phyloP scores from a whole-genome alignment of 2,888 invertebrate genomes.

The Saturnia japonica region DNA sequence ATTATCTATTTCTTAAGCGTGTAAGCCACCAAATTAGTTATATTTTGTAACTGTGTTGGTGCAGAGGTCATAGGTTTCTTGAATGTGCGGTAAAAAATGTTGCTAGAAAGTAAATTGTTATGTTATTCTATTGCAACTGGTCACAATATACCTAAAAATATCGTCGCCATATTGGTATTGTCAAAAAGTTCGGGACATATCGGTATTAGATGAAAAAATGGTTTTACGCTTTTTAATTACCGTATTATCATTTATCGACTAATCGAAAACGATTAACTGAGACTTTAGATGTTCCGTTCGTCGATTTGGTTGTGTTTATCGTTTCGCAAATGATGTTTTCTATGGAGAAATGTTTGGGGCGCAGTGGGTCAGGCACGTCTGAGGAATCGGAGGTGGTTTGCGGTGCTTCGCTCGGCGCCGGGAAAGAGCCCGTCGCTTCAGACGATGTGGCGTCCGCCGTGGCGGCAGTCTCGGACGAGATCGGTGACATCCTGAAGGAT shows the following conservation, averaged over 20 bases:
- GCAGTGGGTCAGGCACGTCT: conserved; percentile 58
- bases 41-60: neutral
- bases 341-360: conserved; percentile 72
- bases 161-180: conserved; percentile 83
- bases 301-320: conserved; percentile 64
- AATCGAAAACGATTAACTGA: conserved; percentile 61
- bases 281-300: conserved; percentile 77
- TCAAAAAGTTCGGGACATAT: conserved; percentile 76
- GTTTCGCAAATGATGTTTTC: conserved; percentile 77
- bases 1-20: neutral
- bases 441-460: conserved; percentile 73
- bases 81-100: conserved; percentile 29
- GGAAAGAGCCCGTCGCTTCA: conserved; percentile 58
- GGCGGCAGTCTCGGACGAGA: conserved; percentile 74
- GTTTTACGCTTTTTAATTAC: conserved; percentile 65
- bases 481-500: conserved; percentile 75
- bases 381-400: conserved; percentile 60
- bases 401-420: conserved; percentile 57
- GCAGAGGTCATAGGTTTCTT: neutral
- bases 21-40: neutral
- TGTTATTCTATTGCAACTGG: conserved; percentile 62
- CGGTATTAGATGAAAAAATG: conserved; percentile 76
- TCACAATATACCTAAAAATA: conserved; percentile 80
- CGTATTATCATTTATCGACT: conserved; percentile 62
- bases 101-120: conserved; percentile 58